Conservation (phyloP, 2,113 vertebrate species). For the Datnioides undecimradiatus region DNA sequence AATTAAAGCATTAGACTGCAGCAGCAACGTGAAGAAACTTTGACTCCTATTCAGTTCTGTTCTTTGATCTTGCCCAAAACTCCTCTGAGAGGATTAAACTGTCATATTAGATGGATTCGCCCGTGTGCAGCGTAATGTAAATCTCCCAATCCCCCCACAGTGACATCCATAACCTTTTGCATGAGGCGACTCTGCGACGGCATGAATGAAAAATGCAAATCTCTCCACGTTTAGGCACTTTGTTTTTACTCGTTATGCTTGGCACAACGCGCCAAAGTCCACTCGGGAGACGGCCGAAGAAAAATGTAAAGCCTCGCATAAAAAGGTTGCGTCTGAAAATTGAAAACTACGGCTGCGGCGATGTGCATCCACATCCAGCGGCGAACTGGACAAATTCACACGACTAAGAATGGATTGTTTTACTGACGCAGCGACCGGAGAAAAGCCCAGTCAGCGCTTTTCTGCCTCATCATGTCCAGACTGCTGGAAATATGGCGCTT, state of each 20-base stretch:
- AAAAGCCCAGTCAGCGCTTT: not conserved
- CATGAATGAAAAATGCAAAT: constrained; percentile 55
- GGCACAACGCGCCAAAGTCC: constrained; percentile 45
- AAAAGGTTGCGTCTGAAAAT: constrained; percentile 7
- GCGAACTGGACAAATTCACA: constrained; percentile 2
- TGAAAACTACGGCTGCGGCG: constrained; percentile 28
- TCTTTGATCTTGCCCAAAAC: constrained; percentile 54
- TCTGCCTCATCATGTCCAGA: constrained; percentile 18
- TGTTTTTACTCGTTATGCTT: constrained; percentile 46
- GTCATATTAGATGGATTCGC: constrained; percentile 66
- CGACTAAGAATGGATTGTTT: constrained; percentile 10
- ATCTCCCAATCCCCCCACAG: constrained; percentile 39
- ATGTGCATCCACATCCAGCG: constrained; percentile 6
- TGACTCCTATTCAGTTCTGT: constrained; percentile 37
- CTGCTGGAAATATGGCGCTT: constrained; percentile 16
- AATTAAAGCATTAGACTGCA: constrained; percentile 28
- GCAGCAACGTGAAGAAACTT: constrained; percentile 28
- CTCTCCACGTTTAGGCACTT: constrained; percentile 47
- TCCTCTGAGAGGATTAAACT: constrained; percentile 67
- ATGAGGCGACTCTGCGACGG: constrained; percentile 27
- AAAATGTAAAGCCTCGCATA: constrained; percentile 6
- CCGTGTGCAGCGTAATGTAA: constrained; percentile 50
- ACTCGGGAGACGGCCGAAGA: constrained; percentile 1
- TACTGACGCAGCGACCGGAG: not conserved
- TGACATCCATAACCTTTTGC: constrained; percentile 54